These are phyloP conservation scores for Mormyrus lacerda DNA, from an alignment of 2,113 vertebrate genomes.

Conservation along the genomic window DNA sequence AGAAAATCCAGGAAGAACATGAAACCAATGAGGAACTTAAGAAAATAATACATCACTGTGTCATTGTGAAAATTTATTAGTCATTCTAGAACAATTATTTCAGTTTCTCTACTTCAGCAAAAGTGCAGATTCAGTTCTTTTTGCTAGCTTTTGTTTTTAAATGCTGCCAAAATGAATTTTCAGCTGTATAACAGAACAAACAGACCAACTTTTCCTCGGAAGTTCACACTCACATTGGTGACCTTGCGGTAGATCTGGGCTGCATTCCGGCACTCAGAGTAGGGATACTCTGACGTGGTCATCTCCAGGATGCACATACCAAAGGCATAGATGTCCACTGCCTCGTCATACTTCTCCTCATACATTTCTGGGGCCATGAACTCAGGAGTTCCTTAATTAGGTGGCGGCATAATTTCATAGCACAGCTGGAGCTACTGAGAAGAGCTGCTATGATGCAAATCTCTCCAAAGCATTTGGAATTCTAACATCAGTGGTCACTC, in stretches of 20 bases:
- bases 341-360: constrained; percentile 84
- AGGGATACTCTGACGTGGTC: constrained; percentile 86
- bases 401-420: background rate
- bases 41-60: background rate
- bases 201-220: background rate
- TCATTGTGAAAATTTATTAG: background rate
- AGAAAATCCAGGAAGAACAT: background rate
- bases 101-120: background rate
- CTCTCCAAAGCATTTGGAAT: background rate
- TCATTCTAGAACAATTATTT: background rate
- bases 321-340: constrained; percentile 82
- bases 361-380: constrained; percentile 96
- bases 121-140: background rate
- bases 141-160: background rate
- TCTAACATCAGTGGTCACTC: background rate
- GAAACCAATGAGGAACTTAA: background rate
- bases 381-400: constrained; percentile 71
- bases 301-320: constrained; percentile 95
- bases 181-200: background rate
- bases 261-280: constrained; percentile 81
- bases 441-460: background rate
- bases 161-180: background rate
- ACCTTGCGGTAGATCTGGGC: constrained; percentile 45
- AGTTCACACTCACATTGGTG: constrained; percentile 68
- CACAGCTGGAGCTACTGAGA: background rate